phyloP scores from a whole-genome alignment of 2,888 invertebrate species.

The Petrolisthes manimaculis region DNA sequence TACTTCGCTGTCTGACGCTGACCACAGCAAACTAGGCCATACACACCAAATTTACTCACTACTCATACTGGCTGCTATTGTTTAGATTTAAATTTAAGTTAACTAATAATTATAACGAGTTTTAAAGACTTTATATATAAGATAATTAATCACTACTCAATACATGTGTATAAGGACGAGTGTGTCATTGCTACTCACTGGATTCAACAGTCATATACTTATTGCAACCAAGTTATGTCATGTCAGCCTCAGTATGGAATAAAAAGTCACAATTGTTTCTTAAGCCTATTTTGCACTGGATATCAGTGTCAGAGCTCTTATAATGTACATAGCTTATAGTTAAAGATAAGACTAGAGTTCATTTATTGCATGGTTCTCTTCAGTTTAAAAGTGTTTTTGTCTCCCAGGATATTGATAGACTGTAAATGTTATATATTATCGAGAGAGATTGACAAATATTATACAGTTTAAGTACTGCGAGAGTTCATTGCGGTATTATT shows the following conservation, averaged over 20 bases:
- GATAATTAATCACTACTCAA: not conserved
- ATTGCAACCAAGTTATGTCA: too few relatives aligned
- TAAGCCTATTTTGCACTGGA: constrained; percentile 53
- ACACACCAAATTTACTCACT: not conserved
- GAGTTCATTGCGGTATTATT: constrained; percentile 21
- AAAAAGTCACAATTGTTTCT: constrained; percentile 36
- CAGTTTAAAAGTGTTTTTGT: constrained; percentile 32
- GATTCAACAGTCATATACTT: too few relatives aligned
- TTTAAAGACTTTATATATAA: not conserved
- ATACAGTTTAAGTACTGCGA: constrained; percentile 32
- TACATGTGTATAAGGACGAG: not conserved
- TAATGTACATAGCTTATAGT: constrained; percentile 57
- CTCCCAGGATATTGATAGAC: constrained; percentile 38
- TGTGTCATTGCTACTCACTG: not conserved
- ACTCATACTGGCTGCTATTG: not conserved
- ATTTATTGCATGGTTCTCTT: constrained; percentile 53
- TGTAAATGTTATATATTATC: constrained; percentile 33
- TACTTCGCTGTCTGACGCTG: constrained; percentile 60
- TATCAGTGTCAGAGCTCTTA: constrained; percentile 54
- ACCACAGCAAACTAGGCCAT: constrained; percentile 56
- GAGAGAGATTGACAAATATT: constrained; percentile 20
- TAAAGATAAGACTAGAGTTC: constrained; percentile 44
- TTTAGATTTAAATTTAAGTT: not conserved
- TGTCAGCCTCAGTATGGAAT: too few relatives aligned
- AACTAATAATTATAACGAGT: constrained; percentile 15